Evolutionary conservation across 1,140 invertebrate genomes (phyloP).

Genomic region (Panagrolaimus sp.): DNA sequence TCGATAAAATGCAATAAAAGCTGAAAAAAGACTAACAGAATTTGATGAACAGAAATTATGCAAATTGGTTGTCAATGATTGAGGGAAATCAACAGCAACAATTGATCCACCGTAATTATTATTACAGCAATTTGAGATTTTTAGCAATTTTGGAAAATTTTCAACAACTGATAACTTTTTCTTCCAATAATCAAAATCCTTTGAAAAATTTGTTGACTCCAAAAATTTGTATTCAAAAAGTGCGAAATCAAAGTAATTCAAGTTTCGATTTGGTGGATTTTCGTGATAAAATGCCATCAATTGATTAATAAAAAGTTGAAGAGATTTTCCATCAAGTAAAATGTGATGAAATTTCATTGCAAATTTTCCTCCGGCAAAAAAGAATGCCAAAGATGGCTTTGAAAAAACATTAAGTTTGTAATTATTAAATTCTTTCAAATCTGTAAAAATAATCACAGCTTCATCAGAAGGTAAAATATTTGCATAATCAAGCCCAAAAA

Average conservation of each 20-base stretch:
- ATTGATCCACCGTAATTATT: background rate
- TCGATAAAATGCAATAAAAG: conserved; percentile 3
- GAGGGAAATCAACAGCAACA: background rate
- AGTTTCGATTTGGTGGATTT: no score
- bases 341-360: no score
- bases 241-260: background rate
- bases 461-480: background rate
- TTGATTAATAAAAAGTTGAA: no score
- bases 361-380: no score
- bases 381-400: no score
- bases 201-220: background rate
- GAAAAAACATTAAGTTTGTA: background rate
- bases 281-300: no score
- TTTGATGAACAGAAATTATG: background rate
- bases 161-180: background rate
- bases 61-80: background rate
- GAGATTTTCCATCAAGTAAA: no score
- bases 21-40: background rate
- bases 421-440: background rate
- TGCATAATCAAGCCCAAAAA: background rate
- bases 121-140: background rate
- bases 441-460: background rate
- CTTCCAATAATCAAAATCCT: background rate
- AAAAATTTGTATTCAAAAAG: background rate
- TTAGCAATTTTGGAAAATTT: background rate